phyloP scores from a whole-genome alignment of 2,797 vertebrate species.

The Jordanella pulchra region DNA sequence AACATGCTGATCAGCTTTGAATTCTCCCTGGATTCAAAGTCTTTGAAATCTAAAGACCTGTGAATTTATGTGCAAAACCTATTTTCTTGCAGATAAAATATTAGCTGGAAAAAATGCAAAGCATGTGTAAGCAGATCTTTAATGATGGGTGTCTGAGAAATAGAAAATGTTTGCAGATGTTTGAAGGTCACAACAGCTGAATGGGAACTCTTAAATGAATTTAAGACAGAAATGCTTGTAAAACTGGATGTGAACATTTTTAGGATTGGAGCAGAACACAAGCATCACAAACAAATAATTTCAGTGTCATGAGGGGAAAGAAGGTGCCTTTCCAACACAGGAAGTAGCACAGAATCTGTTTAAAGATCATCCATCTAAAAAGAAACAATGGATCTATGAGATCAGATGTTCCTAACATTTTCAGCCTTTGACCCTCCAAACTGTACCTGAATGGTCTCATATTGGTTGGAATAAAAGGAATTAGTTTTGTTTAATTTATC shows the following conservation, averaged over 20 bases:
- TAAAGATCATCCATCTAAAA: neutral
- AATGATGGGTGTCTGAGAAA: neutral
- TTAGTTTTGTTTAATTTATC: too few relatives aligned
- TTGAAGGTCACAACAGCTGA: neutral
- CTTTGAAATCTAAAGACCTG: constrained; percentile 7
- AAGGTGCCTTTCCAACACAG: neutral
- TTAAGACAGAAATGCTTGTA: neutral
- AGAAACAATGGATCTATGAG: neutral
- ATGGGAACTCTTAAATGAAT: neutral
- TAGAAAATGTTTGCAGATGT: neutral
- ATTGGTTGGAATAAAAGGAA: too few relatives aligned
- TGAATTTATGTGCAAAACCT: neutral
- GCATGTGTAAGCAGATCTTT: neutral
- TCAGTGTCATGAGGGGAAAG: neutral
- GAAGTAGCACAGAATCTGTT: neutral
- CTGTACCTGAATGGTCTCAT: too few relatives aligned
- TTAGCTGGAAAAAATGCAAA: constrained; percentile 9
- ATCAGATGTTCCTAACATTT: too few relatives aligned
- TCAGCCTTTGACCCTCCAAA: too few relatives aligned
- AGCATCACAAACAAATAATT: neutral
- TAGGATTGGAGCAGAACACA: neutral
- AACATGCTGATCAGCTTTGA: constrained; percentile 38
- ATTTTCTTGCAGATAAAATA: neutral
- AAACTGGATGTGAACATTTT: neutral
- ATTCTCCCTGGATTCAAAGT: constrained; percentile 36